phyloP scores from a whole-genome alignment of 2,113 vertebrate genomes.

The Rhizomys pruinosus region DNA sequence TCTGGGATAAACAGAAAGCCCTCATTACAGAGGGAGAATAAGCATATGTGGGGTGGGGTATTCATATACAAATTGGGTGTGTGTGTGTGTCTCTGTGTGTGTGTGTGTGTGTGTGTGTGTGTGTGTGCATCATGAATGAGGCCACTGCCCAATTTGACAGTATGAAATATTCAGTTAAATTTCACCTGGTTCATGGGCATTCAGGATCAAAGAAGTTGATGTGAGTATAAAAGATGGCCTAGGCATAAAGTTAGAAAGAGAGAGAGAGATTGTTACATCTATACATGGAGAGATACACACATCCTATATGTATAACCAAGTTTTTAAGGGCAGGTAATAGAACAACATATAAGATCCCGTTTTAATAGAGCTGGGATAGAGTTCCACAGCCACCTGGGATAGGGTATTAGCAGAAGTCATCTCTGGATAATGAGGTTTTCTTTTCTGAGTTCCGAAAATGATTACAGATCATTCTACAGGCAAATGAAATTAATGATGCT shows the following conservation, averaged over 20 bases:
- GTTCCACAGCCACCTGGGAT: neutral
- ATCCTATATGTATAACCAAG: neutral
- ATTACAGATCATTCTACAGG: constrained; percentile 15
- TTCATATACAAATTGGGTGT: neutral
- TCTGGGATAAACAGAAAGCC: no score
- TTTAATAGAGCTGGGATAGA: constrained; percentile 11
- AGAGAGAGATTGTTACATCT: neutral
- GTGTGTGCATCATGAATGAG: neutral
- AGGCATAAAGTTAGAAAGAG: neutral
- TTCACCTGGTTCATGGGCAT: neutral
- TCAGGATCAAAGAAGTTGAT: neutral
- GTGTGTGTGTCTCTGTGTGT: neutral
- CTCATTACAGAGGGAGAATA: no score
- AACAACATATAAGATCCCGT: neutral
- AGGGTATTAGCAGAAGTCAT: constrained; percentile 29
- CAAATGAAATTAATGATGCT: constrained; percentile 49
- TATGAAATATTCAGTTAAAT: neutral
- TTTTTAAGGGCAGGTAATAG: constrained; percentile 1
- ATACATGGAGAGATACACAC: neutral
- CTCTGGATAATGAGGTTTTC: constrained; percentile 44
- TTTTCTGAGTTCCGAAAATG: constrained; percentile 35
- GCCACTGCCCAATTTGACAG: no score
- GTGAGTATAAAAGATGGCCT: neutral
- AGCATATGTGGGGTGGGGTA: no score
- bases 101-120: neutral